Conservation (phyloP, 2,888 invertebrate genomes). For the Tachina fera region DNA sequence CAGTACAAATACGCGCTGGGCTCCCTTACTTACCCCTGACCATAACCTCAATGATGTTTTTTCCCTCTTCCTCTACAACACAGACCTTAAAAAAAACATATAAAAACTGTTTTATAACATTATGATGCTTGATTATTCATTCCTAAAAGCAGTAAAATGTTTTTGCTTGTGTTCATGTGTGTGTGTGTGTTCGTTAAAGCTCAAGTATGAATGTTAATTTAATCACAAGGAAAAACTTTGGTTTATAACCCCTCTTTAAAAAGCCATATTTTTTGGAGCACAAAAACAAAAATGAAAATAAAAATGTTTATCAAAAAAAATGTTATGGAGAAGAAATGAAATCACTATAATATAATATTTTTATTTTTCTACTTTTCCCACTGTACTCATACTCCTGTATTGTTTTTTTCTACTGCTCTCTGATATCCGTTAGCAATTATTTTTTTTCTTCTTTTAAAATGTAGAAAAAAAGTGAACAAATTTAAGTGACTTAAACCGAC, state of each 20-base stretch:
- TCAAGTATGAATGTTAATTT: slow-evolving; percentile 65
- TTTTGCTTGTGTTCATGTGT: neutral
- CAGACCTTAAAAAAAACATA: neutral
- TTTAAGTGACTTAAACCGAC: slow-evolving; percentile 44
- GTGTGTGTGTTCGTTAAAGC: slow-evolving; percentile 29
- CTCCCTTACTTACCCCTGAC: slow-evolving; percentile 56
- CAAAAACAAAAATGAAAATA: slow-evolving; percentile 48
- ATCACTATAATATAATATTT: slow-evolving; percentile 61
- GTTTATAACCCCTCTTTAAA: slow-evolving; percentile 63
- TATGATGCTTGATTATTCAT: slow-evolving; percentile 9
- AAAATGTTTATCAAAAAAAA: slow-evolving; percentile 1
- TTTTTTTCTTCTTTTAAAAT: slow-evolving; percentile 36
- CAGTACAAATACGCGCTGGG: neutral
- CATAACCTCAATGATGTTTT: slow-evolving; percentile 68
- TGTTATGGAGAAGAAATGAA: slow-evolving; percentile 8
- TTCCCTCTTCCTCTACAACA: neutral
- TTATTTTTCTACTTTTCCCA: slow-evolving; percentile 12
- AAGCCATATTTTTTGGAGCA: slow-evolving; percentile 58
- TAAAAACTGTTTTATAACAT: slow-evolving; percentile 6
- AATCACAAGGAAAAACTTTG: slow-evolving; percentile 66
- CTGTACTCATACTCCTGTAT: neutral
- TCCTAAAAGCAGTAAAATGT: neutral
- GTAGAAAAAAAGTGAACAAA: neutral
- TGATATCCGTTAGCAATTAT: slow-evolving; percentile 59
- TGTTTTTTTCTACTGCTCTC: neutral